Conservation (phyloP, 2,113 vertebrate genomes). For the Hyla sarda region DNA sequence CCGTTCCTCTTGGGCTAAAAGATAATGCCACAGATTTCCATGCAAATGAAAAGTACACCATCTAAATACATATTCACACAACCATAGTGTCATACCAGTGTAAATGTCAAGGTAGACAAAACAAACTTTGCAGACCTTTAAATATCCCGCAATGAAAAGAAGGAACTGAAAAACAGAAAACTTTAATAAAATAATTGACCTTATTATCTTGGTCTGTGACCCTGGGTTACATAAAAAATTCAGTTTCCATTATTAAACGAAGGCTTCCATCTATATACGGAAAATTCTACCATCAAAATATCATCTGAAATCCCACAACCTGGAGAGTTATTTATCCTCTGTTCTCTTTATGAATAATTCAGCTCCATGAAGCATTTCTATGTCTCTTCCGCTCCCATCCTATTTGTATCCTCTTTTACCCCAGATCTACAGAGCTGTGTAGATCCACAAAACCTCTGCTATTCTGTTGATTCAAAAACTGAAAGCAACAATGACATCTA, state of each 20-base stretch:
- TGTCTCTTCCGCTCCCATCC: not conserved
- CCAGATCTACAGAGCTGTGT: too few species aligned
- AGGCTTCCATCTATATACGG: not conserved
- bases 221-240: not conserved
- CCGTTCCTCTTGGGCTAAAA: not conserved
- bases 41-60: constrained; percentile 42
- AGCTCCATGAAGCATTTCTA: not conserved
- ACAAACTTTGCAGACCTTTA: constrained; percentile 38
- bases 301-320: not conserved
- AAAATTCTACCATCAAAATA: not conserved
- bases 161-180: not conserved
- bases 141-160: not conserved
- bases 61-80: constrained; percentile 28
- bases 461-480: too few species aligned
- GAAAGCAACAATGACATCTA: too few species aligned
- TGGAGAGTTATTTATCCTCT: not conserved
- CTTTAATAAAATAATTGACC: constrained; percentile 36
- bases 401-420: not conserved
- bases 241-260: constrained; percentile 4
- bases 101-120: constrained; percentile 45
- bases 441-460: too few species aligned
- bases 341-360: not conserved
- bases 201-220: not conserved
- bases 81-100: constrained; percentile 31
- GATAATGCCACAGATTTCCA: constrained; percentile 33